Base-by-base conservation (phyloP, 2,113 vertebrate genomes). In the Pomatorhinus ruficollis region DNA sequence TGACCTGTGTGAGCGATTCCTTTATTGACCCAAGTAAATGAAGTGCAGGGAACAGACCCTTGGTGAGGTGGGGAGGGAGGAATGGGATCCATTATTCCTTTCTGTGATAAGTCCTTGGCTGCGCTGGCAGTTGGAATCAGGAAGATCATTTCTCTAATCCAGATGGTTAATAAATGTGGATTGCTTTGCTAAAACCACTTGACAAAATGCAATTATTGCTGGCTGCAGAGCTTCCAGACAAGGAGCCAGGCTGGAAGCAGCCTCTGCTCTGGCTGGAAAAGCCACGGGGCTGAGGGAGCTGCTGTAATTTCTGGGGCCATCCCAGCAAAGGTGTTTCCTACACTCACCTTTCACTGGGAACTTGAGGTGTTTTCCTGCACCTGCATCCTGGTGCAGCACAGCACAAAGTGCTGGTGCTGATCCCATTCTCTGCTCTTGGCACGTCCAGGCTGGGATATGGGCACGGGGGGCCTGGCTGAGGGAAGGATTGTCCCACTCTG, bases 161-260 rank as follows among this genome's bases (percentile, higher is more conserved):
- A 83, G 83, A 54, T 80, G 88, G 88, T 75, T 95, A 93, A 97
- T 94, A 94, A 71, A 74, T 57, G 82, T 77, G 89, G 78, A 93
- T 93, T 90, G 79, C 75, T 94, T 93, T 88, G 28, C 83, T 83
- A 88, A 92, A 93, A 72, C 79, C 85, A 83, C 88, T 93, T 88
- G 84, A 86, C 88, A 90, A 88, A 88, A 80, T 60, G 40, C 71
- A 77, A 65, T 92, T 76, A 50, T 45, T 57, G 66, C 79, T 83
- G 90, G 63, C 31, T 77, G 88, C 75, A 56, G 70, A 91, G 69
- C 78, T 93, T 53, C 56, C 30, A 33, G 17, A 44, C 13, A 18
- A 83, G 75, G 31, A 82, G 47, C 53, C 83, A 33, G 54, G 15
- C 54, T 61, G 70, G 57, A 28, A 68, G 49, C 82, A 52, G 61